A percentile compares a stretch with the other conserved stretches of the same genome.
phyloP scores from a whole-genome alignment of 1,140 invertebrate genomes.

The Anastrepha obliqua region DNA sequence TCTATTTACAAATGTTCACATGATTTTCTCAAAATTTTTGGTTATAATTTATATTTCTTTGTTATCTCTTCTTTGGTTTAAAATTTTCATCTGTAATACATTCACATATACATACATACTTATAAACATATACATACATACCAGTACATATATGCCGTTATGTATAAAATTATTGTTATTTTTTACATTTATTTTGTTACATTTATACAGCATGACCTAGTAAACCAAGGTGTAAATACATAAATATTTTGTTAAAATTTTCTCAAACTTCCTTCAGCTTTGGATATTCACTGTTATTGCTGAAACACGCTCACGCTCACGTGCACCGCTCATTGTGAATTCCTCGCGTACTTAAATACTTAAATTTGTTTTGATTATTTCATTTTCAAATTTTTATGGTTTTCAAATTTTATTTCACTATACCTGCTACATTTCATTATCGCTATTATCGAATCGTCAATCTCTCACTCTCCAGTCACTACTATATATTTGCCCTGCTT shows the following conservation, averaged over 20 bases:
- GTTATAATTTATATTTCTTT: conserved; percentile 31
- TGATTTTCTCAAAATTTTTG: not conserved
- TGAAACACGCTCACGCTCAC: no score
- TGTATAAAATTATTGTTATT: not conserved
- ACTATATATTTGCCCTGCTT: not conserved
- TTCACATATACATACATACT: not conserved
- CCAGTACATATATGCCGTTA: not conserved
- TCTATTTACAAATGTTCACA: not conserved
- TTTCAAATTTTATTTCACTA: not conserved
- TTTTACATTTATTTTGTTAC: not conserved
- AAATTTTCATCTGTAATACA: conserved; percentile 59
- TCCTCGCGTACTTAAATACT: no score
- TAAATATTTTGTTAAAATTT: not conserved
- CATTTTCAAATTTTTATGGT: no score
- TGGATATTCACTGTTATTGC: no score
- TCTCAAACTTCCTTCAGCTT: no score
- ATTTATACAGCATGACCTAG: no score
- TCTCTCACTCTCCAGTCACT: no score
- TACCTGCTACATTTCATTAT: not conserved
- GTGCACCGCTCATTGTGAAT: no score
- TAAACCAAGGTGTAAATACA: no score
- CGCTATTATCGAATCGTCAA: not conserved
- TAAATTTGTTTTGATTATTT: no score
- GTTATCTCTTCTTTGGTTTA: conserved; percentile 51
- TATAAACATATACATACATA: conserved; percentile 19